These are phyloP conservation scores for Danionella dracula DNA, from an alignment of 2,797 vertebrate species.

Conservation along the genomic window DNA sequence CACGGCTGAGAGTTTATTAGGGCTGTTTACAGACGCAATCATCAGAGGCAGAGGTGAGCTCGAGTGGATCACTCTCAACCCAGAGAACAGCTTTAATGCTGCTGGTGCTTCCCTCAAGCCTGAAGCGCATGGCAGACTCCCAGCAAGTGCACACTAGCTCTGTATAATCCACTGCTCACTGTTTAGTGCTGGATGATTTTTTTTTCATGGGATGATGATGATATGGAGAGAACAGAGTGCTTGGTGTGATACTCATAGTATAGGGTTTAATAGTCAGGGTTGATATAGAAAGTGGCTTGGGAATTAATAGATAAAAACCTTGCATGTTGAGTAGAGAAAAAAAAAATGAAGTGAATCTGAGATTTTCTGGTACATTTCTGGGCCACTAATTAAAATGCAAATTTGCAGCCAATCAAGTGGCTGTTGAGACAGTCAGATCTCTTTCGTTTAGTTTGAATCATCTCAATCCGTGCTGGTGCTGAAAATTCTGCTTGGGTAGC, in stretches of 20 bases:
- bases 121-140: slow-evolving; percentile 49
- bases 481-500: not conserved
- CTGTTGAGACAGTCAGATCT: not conserved
- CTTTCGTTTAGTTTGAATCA: not conserved
- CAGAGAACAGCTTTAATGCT: slow-evolving; percentile 53
- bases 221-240: not conserved
- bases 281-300: not conserved
- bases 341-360: no score
- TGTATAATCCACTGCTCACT: not conserved
- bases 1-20: slow-evolving; percentile 34
- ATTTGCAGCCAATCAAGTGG: not conserved
- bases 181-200: not conserved
- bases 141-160: slow-evolving; percentile 39
- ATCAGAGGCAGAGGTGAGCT: slow-evolving; percentile 39
- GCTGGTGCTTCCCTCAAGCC: slow-evolving; percentile 33
- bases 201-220: not conserved
- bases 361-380: not conserved
- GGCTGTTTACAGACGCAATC: slow-evolving; percentile 28
- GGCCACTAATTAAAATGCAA: not conserved
- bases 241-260: not conserved
- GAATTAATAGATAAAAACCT: not conserved
- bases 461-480: not conserved
- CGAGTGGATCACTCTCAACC: slow-evolving; percentile 36
- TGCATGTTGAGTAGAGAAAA: no score
- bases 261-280: no score